phyloP scores from a whole-genome alignment of 2,797 vertebrate species.

The Corythornis leucogaster region DNA sequence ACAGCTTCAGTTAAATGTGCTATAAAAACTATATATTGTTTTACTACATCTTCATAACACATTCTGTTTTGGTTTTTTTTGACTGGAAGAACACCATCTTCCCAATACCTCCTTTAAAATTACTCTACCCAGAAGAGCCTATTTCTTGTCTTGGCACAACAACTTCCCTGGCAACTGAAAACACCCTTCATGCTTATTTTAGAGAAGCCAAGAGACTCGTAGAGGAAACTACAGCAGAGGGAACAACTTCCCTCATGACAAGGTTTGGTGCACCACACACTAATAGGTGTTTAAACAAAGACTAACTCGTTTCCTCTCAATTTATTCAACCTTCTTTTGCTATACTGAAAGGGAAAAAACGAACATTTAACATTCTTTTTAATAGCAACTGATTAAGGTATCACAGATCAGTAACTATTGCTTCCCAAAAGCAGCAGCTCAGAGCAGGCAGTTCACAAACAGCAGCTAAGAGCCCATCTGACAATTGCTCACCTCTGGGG shows the following conservation, averaged over 20 bases:
- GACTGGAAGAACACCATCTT: neutral
- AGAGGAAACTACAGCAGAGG: neutral
- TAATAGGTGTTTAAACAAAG: neutral
- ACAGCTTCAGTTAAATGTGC: neutral
- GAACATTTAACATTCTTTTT: neutral
- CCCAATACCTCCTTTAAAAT: neutral
- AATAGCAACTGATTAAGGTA: neutral
- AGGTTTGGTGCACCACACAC: neutral
- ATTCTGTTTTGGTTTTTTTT: neutral
- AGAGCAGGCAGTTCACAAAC: neutral
- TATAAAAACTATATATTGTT: neutral
- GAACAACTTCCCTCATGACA: neutral
- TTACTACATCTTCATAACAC: neutral
- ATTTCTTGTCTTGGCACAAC: neutral
- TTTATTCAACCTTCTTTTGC: neutral
- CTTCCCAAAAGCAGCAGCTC: neutral
- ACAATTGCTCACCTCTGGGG: neutral
- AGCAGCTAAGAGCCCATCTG: neutral
- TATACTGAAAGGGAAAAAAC: neutral
- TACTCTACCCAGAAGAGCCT: neutral
- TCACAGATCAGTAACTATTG: neutral
- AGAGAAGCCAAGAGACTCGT: neutral
- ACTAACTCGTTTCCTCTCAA: neutral
- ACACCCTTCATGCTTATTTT: neutral
- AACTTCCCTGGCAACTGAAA: conserved; percentile 9